Evolutionary conservation across 2,113 vertebrate genomes (phyloP).

Genomic region (Kryptolebias marmoratus): DNA sequence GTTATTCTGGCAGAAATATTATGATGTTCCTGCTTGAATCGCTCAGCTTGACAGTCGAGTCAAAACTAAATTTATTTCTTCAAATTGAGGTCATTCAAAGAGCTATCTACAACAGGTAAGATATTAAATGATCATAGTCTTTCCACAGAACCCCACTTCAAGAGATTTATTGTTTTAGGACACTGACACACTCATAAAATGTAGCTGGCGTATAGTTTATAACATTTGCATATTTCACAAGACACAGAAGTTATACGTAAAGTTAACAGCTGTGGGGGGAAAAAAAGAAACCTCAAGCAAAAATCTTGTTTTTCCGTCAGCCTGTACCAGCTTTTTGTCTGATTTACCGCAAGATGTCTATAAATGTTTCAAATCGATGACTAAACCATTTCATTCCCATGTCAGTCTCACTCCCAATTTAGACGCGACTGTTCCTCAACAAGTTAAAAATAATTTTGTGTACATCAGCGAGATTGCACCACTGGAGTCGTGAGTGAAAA

Average conservation of each 20-base stretch:
- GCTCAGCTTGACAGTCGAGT: no score
- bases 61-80: no score
- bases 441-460: constrained; percentile 34
- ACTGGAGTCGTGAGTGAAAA: constrained; percentile 24
- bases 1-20: no score
- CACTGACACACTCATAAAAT: no score
- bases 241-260: no score
- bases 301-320: constrained; percentile 1
- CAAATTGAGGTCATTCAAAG: no score
- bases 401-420: constrained; percentile 5
- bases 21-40: no score
- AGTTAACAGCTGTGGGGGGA: neutral
- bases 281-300: neutral
- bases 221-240: neutral
- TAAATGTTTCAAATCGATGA: constrained; percentile 6
- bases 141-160: no score
- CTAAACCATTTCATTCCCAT: constrained; percentile 13
- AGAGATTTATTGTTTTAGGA: no score
- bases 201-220: neutral
- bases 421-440: neutral
- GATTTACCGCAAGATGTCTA: neutral
- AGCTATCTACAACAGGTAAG: no score
- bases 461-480: constrained; percentile 40
- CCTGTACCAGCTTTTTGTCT: neutral
- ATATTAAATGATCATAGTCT: no score